These are phyloP conservation scores for Melanotaenia duboulayi DNA, from an alignment of 2,113 vertebrate genomes.

Conservation along the genomic window DNA sequence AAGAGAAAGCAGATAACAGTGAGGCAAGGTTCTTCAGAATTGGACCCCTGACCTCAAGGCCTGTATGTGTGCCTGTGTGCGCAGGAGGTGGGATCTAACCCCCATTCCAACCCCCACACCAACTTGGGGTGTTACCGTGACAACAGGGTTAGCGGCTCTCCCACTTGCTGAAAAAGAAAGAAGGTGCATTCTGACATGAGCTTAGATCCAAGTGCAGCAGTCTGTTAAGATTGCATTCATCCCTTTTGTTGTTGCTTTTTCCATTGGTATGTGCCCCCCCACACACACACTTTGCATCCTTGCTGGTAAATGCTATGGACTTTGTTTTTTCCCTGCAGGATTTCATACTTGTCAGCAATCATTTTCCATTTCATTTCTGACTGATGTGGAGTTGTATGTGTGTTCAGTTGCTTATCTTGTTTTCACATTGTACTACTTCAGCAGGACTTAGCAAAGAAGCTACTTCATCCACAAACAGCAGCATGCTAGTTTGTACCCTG, in stretches of 20 bases:
- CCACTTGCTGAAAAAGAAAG: conserved; percentile 54
- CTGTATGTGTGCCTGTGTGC: conserved; percentile 19
- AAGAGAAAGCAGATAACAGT: conserved; percentile 53
- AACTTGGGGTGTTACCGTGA: conserved; percentile 61
- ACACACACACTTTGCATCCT: conserved; percentile 15
- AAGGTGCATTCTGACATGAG: conserved; percentile 59
- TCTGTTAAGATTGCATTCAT: conserved; percentile 41
- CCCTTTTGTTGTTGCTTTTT: conserved; percentile 37
- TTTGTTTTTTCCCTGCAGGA: conserved; percentile 31
- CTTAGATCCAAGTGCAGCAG: conserved; percentile 48
- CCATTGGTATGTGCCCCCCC: conserved; percentile 7
- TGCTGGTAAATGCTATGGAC: conserved; percentile 29
- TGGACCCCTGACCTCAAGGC: conserved; percentile 50
- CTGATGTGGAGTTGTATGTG: conserved; percentile 18
- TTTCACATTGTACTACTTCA: conserved; percentile 19
- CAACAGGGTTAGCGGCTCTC: conserved; percentile 67
- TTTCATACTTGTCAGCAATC: conserved; percentile 43
- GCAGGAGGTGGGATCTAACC: conserved; percentile 15
- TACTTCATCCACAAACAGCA: conserved; percentile 22
- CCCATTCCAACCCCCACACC: conserved; percentile 11
- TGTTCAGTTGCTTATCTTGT: conserved; percentile 29
- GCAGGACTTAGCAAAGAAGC: conserved; percentile 36
- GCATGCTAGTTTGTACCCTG: conserved; percentile 4
- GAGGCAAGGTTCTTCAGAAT: conserved; percentile 35
- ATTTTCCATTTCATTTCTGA: conserved; percentile 47